phyloP scores from a whole-genome alignment of 2,113 vertebrate species.

The Gallinago paraguaiae region DNA sequence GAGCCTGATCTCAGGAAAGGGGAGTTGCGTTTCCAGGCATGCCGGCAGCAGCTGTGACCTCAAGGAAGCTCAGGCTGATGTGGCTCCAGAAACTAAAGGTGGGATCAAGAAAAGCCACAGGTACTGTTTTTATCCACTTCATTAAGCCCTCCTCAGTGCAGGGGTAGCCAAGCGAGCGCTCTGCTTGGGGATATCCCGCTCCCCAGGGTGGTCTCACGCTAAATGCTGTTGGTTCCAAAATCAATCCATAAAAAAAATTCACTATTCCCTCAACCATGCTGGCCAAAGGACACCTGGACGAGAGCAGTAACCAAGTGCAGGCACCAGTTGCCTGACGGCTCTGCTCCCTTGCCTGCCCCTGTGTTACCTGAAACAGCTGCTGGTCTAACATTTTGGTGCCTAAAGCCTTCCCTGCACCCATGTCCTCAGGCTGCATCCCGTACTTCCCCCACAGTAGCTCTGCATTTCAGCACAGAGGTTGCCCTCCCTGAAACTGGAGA shows the following conservation, averaged over 20 bases:
- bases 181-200: not conserved
- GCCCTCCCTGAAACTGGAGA: not conserved
- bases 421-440: not conserved
- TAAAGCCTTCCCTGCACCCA: not conserved
- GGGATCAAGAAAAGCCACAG: not conserved
- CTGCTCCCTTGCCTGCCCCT: not conserved
- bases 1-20: not conserved
- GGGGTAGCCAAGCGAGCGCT: not conserved
- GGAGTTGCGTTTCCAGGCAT: not conserved
- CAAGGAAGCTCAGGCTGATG: not conserved
- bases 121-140: not conserved
- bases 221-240: not conserved
- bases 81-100: not conserved
- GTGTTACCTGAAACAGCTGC: not conserved
- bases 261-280: not conserved
- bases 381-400: not conserved
- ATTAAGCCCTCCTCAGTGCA: not conserved
- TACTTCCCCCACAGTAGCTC: not conserved
- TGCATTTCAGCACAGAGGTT: accelerated
- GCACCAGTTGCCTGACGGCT: accelerated
- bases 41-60: accelerated
- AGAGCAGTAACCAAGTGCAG: not conserved
- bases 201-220: not conserved
- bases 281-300: not conserved
- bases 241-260: not conserved